These are phyloP conservation scores for Cosmorhoe ocellata DNA, from an alignment of 2,888 invertebrate genomes.

Conservation along the genomic window DNA sequence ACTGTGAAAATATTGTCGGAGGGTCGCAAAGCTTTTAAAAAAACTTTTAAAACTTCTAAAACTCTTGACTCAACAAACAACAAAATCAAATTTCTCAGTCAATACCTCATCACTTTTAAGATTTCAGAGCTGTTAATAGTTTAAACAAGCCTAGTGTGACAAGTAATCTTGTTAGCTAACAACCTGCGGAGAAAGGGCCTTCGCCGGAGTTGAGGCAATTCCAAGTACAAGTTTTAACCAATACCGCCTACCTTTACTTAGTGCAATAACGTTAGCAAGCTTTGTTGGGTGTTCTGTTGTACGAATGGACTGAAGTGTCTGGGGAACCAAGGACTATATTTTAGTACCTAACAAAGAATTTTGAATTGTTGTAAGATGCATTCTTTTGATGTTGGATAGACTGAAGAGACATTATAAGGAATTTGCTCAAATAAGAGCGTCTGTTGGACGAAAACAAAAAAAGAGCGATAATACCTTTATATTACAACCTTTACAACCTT, in stretches of 20 bases:
- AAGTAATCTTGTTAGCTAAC: slow-evolving; percentile 73
- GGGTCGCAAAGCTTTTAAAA: too few species aligned
- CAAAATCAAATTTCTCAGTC: slow-evolving; percentile 8
- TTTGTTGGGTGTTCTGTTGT: slow-evolving; percentile 19
- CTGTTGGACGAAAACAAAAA: too few species aligned
- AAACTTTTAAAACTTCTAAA: too few species aligned
- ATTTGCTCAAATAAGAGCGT: too few species aligned
- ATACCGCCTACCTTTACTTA: slow-evolving; percentile 18
- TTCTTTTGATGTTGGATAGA: not conserved
- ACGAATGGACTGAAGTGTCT: slow-evolving; percentile 10
- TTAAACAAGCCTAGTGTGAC: slow-evolving; percentile 58
- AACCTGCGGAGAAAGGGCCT: slow-evolving; percentile 63
- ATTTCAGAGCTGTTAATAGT: slow-evolving; percentile 61
- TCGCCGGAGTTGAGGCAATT: slow-evolving; percentile 62
- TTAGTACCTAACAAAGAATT: slow-evolving; percentile 11
- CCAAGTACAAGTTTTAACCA: slow-evolving; percentile 35
- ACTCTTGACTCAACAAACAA: not conserved
- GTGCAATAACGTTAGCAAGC: slow-evolving; percentile 24
- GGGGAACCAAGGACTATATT: slow-evolving; percentile 3
- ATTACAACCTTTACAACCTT: not conserved
- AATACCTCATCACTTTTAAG: slow-evolving; percentile 31
- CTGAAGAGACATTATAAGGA: too few species aligned
- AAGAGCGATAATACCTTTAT: too few species aligned
- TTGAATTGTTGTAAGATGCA: slow-evolving; percentile 2
- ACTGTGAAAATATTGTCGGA: too few species aligned